Evolutionary conservation across 2,797 vertebrate species (phyloP).

Genomic region (Tangara arthus): DNA sequence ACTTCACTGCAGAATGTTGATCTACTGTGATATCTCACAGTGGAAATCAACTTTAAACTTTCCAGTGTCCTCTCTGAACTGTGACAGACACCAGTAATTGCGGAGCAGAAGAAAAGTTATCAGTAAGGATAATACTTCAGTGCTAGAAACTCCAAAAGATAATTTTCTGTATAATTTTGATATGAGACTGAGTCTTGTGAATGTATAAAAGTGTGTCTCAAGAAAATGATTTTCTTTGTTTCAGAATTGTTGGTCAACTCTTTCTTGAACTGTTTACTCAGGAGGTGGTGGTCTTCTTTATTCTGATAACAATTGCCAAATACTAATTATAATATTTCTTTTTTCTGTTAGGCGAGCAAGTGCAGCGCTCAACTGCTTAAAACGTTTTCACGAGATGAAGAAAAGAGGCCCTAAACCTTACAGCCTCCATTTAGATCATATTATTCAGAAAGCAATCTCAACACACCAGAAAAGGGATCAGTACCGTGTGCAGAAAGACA

Average conservation of each 20-base stretch:
- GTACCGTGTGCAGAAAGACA: slow-evolving; percentile 90
- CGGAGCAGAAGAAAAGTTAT: background rate
- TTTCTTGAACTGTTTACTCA: background rate
- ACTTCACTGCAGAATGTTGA: background rate
- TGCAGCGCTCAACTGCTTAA: slow-evolving; percentile 93
- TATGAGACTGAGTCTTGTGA: background rate
- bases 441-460: slow-evolving; percentile 91
- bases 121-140: background rate
- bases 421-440: slow-evolving; percentile 96
- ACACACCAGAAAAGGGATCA: slow-evolving; percentile 88
- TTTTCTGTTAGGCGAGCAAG: slow-evolving; percentile 85
- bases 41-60: background rate
- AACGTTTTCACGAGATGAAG: slow-evolving; percentile 98
- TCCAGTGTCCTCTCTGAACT: background rate
- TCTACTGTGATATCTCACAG: background rate
- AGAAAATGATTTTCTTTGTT: background rate
- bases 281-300: background rate
- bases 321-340: background rate
- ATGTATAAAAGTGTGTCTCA: background rate
- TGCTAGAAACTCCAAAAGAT: background rate
- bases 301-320: background rate
- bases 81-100: background rate
- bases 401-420: slow-evolving; percentile 92
- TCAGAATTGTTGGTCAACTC: background rate
- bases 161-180: background rate